Evolutionary conservation across 2,113 vertebrate species (phyloP), one percentile per base, ranked within the genome.

Genomic region (Euleptes europaea): DNA sequence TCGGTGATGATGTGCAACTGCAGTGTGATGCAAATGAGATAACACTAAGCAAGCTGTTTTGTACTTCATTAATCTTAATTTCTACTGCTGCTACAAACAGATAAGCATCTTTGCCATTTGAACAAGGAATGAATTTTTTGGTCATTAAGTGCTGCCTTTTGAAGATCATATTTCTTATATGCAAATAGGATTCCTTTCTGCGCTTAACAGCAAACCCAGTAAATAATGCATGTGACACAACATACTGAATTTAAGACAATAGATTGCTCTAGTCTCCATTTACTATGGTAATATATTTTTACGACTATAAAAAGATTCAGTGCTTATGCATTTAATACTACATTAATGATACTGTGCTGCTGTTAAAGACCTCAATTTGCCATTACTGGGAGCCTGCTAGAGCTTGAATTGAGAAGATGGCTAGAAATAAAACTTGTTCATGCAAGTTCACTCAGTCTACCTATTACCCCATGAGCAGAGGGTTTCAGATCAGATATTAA

Each of bases 121-220:
- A 84, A 40, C 21, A 66, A 69, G 33, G 9, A 69, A 47, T 91
- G 31, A 42, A 38, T 86, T 47, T 60, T 80, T 89, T 9, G n/a
- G 60, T 31, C 6, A 26, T 1, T 72, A n/a, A 71, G 0, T 84
- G 35, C 90, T 90, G 88, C 83, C 51, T 84, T 84, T 51, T 84
- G 66, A 86, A 86, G 80, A 88, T 84, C 33, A 19, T 2, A 54
- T 89, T 91, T 90, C 47, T 70, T 70, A 7, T 82, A 67, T 65
- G 21, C 1, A 84, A 23, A 83, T 80, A 0, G 0, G 9, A 78
- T 84, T 60, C 73, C 44, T 86, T 88, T 86, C 15, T 5, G 0
- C 23, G 23, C 6, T 88, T 14, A 79, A 75, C 11, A 67, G 67
- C 17, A 67, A 90, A 66, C 40, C 26, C 49, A 72, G 15, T 80